Conservation (phyloP, 2,797 vertebrate species). For the Cyprinodon diabolis region DNA sequence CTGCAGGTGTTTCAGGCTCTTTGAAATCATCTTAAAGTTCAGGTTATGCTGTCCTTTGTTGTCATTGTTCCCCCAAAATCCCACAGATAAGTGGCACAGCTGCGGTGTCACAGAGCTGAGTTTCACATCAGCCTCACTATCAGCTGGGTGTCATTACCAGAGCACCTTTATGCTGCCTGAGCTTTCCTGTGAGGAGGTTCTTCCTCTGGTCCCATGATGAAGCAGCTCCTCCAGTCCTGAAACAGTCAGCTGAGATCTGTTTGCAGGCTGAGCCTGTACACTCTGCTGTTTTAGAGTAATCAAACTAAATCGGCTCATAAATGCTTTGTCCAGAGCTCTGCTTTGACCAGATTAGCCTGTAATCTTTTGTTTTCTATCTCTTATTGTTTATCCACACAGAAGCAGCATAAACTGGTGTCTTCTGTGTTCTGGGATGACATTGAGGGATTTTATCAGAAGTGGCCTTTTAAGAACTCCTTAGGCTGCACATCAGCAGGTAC, state of each 20-base stretch:
- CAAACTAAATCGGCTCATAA: conserved; percentile 72
- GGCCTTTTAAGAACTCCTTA: neutral
- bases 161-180: neutral
- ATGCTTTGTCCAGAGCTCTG: conserved; percentile 51
- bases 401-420: conserved; percentile 15
- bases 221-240: conserved; percentile 1
- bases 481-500: neutral
- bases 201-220: neutral
- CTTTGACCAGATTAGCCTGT: conserved; percentile 61
- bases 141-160: too few species aligned
- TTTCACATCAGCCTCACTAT: too few species aligned
- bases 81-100: too few species aligned
- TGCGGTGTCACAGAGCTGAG: too few species aligned
- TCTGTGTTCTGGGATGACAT: neutral
- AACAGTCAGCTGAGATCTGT: conserved; percentile 42
- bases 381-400: conserved; percentile 18
- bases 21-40: too few species aligned
- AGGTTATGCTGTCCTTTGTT: too few species aligned
- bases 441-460: neutral
- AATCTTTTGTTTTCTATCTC: conserved; percentile 44
- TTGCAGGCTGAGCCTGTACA: conserved; percentile 50
- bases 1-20: too few species aligned
- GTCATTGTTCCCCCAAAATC: too few species aligned
- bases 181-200: neutral
- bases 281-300: conserved; percentile 59